These are phyloP conservation scores for Itoplectis maculator DNA, from an alignment of 2,888 invertebrate species.

Conservation along the genomic window DNA sequence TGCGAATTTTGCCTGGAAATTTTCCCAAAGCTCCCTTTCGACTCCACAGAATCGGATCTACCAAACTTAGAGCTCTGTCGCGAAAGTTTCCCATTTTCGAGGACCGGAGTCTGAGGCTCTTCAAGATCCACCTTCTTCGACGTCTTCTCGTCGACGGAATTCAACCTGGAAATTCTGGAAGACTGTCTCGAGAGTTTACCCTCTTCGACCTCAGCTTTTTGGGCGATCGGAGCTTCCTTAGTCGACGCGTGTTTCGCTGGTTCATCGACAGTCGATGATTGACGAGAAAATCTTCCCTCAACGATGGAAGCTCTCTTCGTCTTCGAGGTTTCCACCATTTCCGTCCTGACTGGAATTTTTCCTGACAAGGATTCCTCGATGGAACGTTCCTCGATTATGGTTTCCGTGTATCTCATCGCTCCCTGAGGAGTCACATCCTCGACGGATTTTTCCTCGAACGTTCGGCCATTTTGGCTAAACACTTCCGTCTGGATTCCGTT, in stretches of 20 bases:
- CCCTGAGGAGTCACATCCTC: constrained; percentile 73
- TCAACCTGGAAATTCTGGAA: constrained; percentile 61
- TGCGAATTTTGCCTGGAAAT: constrained; percentile 72
- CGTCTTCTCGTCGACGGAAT: constrained; percentile 62
- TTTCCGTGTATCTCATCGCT: constrained; percentile 76
- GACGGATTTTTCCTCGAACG: constrained; percentile 69
- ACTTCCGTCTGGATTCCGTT: constrained; percentile 75
- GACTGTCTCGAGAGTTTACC: constrained; percentile 67
- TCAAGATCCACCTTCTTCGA: constrained; percentile 58
- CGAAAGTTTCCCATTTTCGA: constrained; percentile 64
- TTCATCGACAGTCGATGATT: constrained; percentile 57
- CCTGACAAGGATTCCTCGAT: constrained; percentile 85
- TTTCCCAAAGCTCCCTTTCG: constrained; percentile 46
- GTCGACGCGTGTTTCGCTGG: constrained; percentile 16
- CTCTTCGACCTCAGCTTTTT: constrained; percentile 66
- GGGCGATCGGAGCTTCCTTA: constrained; percentile 8
- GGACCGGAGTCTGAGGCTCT: constrained; percentile 57
- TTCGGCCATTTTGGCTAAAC: constrained; percentile 69
- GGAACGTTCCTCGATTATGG: constrained; percentile 85
- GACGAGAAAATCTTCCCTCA: constrained; percentile 64
- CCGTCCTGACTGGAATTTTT: constrained; percentile 71
- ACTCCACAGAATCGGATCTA: constrained; percentile 71
- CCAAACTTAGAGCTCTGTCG: constrained; percentile 69
- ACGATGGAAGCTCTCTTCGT: constrained; percentile 63
- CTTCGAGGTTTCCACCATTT: constrained; percentile 56